Evolutionary conservation across 2,888 invertebrate genomes (phyloP), one percentile per base, ranked within the genome.

Genomic region (Fabriciana adippe): DNA sequence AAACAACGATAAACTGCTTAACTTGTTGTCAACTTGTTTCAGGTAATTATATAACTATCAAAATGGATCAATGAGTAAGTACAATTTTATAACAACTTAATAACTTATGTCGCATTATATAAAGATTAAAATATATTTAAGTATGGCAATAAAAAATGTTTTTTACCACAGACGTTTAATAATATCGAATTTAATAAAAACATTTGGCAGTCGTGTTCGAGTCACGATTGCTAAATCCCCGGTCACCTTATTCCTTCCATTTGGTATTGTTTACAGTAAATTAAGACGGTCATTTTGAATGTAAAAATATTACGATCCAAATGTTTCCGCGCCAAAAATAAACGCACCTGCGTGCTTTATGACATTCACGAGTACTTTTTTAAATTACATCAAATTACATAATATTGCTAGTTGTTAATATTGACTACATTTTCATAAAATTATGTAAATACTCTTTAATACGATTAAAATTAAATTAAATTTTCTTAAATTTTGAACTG

Each of bases 281-380:
- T 63, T 61, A 69, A 66, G 35, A 69, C 60, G 57, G 64, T 61
- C 59, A 56, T 65, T 65, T 63, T 50, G 53, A 59, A 50, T 62
- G 67, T 59, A 47, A 71, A 68, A 71, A 67, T 55, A 63, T 63
- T 68, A 55, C 60, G 63, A 57, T 64, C 55, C 48, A 60, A 66
- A 61, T 61, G 61, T 69, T 72, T 68, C 66, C 68, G 64, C 55
- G 71, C 63, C 41, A 35, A 53, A 73, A 73, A 72, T 73, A 71
- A 64, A 59, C 35, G 63, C 65, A 72, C 72, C 67, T 67, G 72
- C 66, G 67, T 51, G 64, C 61, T 66, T 63, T 62, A 63, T 66
- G 69, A 69, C 69, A 64, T 57, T 41, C 13, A 64, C 65, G 70
- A 72, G 64, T 60, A 69, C 51, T 2, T 65, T 47, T 54, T 55